Evolutionary conservation across 2,888 invertebrate genomes (phyloP), one percentile per base, ranked within the genome.

Genomic region (Gymnocheta viridis): DNA sequence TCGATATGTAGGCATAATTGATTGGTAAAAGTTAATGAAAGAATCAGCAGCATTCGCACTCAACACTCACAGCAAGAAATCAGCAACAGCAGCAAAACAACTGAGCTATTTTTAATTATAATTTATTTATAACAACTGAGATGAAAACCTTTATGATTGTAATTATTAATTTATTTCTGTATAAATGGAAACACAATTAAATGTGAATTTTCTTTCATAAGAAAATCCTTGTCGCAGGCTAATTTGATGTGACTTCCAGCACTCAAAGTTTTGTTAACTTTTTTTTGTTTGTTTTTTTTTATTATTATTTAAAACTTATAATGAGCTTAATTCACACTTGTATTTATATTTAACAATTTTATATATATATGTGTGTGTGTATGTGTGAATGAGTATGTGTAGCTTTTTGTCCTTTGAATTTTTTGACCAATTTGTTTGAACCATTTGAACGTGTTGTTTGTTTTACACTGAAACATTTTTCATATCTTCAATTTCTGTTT

Each of bases 381-480:
- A n/a, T n/a, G n/a, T n/a, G n/a, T n/a, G n/a, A 12, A 38, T 38
- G n/a, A 41, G 14, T 32, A 32, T 9, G 32, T 9, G 22, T 22
- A 24, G 24, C 24, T 19, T 56, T 35, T 14, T 27, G 27, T 56
- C 64, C 44, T 66, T 38, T 7, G 10, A 54, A 41, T 66, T 54
- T 17, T 4, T 47, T 49, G 41, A 17, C 24, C 51, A 81, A 41
- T 69, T 74, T 60, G 49, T 58, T 67, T 67, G 81, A 62, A 69
- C 74, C 60, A 44, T 80, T 80, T 69, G 51, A 27, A 66, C 47
- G 72, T 73, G 66, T 70, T 56, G 64, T 62, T 76, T 85, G 73
- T 79, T 87, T 80, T 81, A 82, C 82, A 70, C 70, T 56, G 56
- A 70, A 56, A 27, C 27, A 29, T 29, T 70, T 70, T 56, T 27